Percentiles rank a stretch among this genome's conserved stretches.
Conservation (phyloP, 2,888 invertebrate species). For the Stenoptilia bipunctidactyla region DNA sequence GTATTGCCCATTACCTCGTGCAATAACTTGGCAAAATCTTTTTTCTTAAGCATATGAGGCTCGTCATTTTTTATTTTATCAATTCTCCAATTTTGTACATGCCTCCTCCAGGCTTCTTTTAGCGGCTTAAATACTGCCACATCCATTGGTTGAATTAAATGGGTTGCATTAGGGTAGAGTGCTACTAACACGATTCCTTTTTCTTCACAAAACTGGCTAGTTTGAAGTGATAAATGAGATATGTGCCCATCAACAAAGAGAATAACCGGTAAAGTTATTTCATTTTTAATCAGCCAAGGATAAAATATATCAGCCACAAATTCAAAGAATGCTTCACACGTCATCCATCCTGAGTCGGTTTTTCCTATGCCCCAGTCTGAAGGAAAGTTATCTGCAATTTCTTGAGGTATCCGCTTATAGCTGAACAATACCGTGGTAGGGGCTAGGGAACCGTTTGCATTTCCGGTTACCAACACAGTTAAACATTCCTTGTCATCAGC, state of each 20-base stretch:
- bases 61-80: neutral
- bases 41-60: neutral
- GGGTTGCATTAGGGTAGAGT: slow-evolving; percentile 19
- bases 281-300: neutral
- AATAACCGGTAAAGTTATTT: slow-evolving; percentile 18
- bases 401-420: too few relatives aligned
- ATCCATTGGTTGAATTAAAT: slow-evolving; percentile 13
- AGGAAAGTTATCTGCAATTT: too few relatives aligned
- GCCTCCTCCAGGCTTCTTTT: slow-evolving; percentile 12
- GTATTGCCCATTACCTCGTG: too few relatives aligned
- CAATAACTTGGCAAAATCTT: too few relatives aligned
- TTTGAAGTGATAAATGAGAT: slow-evolving; percentile 26
- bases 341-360: too few relatives aligned
- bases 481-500: too few relatives aligned
- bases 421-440: too few relatives aligned
- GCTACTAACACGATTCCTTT: slow-evolving; percentile 29
- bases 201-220: slow-evolving; percentile 30
- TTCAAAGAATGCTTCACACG: too few relatives aligned
- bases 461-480: too few relatives aligned
- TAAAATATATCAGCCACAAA: too few relatives aligned
- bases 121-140: slow-evolving; percentile 13
- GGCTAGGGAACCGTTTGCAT: too few relatives aligned
- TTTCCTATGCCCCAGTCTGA: too few relatives aligned
- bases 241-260: slow-evolving; percentile 30
- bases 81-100: slow-evolving; percentile 9